phyloP scores from a whole-genome alignment of 2,888 invertebrate species.

The Gymnocheta viridis region DNA sequence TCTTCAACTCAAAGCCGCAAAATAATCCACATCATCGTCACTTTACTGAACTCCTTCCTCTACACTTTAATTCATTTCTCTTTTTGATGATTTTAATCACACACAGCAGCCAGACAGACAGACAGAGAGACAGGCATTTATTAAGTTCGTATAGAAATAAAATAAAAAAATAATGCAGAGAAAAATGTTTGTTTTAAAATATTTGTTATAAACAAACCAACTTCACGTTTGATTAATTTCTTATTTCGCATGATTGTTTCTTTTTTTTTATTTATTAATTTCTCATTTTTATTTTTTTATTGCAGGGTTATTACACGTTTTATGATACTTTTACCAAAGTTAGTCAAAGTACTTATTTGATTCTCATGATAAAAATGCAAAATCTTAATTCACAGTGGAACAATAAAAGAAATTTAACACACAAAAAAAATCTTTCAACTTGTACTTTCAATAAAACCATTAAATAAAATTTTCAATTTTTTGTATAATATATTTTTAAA shows the following conservation, averaged over 20 bases:
- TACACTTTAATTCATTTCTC: constrained; percentile 21
- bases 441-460: too few species aligned
- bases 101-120: constrained; percentile 22
- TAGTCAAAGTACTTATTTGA: constrained; percentile 37
- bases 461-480: too few species aligned
- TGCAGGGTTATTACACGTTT: constrained; percentile 16
- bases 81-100: constrained; percentile 33
- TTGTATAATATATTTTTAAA: too few species aligned
- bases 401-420: neutral
- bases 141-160: neutral
- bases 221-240: constrained; percentile 67
- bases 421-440: neutral
- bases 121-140: constrained; percentile 29
- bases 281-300: constrained; percentile 5
- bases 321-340: constrained; percentile 39
- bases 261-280: constrained; percentile 35
- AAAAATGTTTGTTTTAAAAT: constrained; percentile 16
- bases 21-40: constrained; percentile 20
- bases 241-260: constrained; percentile 48
- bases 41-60: constrained; percentile 20
- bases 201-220: constrained; percentile 42
- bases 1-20: constrained; percentile 50
- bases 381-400: constrained; percentile 6
- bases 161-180: neutral
- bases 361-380: constrained; percentile 40